Conservation (phyloP, 1,140 invertebrate genomes). For the Cherax quadricarinatus region DNA sequence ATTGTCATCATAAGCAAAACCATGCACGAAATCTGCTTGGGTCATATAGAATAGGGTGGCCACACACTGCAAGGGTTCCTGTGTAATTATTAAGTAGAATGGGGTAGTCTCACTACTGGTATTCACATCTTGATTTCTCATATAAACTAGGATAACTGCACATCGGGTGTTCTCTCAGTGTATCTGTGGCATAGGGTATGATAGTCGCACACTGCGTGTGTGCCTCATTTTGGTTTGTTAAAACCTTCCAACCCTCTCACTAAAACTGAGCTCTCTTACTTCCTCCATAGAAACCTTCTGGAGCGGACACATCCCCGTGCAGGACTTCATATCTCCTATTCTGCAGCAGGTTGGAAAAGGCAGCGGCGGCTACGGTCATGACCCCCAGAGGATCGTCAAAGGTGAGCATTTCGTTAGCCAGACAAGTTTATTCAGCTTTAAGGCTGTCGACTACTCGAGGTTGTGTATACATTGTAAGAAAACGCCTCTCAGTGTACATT, state of each 20-base stretch:
- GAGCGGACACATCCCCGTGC: slow-evolving; percentile 44
- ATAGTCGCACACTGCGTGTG: background rate
- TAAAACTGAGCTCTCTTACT: background rate
- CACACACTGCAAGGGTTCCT: no score
- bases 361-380: background rate
- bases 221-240: background rate
- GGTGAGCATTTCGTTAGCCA: background rate
- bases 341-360: background rate
- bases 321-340: slow-evolving; percentile 22
- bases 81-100: no score
- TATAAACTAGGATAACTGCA: background rate
- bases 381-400: slow-evolving; percentile 26
- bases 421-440: no score
- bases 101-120: no score
- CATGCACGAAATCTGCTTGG: no score
- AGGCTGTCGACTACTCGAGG: no score
- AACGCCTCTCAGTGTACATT: no score
- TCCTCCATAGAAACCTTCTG: slow-evolving; percentile 9
- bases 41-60: no score
- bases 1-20: no score
- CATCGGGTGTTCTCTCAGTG: no score
- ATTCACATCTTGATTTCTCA: background rate
- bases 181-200: background rate
- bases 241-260: background rate
- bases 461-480: no score